These are phyloP conservation scores for Amorpha juglandis DNA, from an alignment of 2,888 invertebrate species.

Conservation along the genomic window DNA sequence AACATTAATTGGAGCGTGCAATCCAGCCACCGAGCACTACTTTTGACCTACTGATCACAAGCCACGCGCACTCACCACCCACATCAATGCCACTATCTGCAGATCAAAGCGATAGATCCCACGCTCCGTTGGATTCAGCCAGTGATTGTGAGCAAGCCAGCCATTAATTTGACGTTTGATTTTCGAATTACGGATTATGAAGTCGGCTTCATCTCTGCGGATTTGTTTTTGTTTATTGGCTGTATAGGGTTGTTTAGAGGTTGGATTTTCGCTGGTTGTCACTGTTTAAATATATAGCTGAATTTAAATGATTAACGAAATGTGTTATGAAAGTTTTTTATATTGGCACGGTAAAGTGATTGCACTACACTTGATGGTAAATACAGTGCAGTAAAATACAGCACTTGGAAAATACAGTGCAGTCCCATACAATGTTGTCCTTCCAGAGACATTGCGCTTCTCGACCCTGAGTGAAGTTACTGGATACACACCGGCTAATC, in stretches of 20 bases:
- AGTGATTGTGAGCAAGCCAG: slow-evolving; percentile 3
- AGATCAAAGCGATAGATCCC: slow-evolving; percentile 46
- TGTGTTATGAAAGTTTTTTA: too few species aligned
- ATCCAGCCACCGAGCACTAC: slow-evolving; percentile 11
- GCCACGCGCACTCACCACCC: slow-evolving; percentile 42
- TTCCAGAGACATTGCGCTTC: too few species aligned
- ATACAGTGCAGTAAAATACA: too few species aligned
- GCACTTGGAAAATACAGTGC: too few species aligned
- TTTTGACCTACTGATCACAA: slow-evolving; percentile 28
- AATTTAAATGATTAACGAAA: too few species aligned
- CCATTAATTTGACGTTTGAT: slow-evolving; percentile 22
- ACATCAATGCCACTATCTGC: slow-evolving; percentile 47
- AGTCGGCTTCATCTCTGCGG: neutral
- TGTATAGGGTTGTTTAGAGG: neutral
- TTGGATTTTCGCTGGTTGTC: too few species aligned
- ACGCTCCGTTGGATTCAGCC: slow-evolving; percentile 17
- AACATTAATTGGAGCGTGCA: slow-evolving; percentile 27
- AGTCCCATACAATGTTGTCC: too few species aligned
- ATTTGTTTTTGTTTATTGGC: neutral
- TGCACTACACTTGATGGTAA: too few species aligned
- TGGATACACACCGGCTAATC: too few species aligned
- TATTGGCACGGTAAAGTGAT: too few species aligned
- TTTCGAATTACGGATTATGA: slow-evolving; percentile 20
- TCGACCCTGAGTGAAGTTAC: too few species aligned
- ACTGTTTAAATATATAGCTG: too few species aligned